Base-by-base conservation (phyloP, 2,113 vertebrate genomes). In the Choloepus hoffmanni region DNA sequence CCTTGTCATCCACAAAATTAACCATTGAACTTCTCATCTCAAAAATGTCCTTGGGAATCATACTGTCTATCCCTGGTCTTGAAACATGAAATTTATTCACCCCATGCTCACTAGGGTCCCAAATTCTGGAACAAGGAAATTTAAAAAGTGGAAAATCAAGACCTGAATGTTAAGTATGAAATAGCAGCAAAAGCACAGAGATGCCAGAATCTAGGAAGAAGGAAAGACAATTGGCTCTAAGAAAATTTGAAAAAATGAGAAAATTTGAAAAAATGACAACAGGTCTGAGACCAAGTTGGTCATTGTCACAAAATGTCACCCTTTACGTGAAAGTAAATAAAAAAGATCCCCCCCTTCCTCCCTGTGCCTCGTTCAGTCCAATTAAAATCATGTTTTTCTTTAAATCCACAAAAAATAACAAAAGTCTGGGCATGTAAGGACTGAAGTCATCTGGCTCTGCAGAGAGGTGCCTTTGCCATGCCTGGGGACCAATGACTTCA, bases 381-480 rank as follows among this genome's bases (percentile, higher is more conserved):
- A 96, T 95, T 96, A 96, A 96, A 96, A 18, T 90, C 85, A 76
- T 11, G 0, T 97, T 98, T 97, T 92, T 36, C 73, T 92, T 90
- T 97, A 92, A 92, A 91, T 58, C 19, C 11, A 86, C 15, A 1
- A 67, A 45, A 50, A 87, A 79, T 23, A 55, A 82, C 43, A 88
- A 94, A 9, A 0, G 36, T 98, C 91, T 98, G 96, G 79, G 88
- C 92, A 96, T 15, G 53, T 97, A 94, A 73, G 50, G 92, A 65
- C 89, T 95, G 96, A 93, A 90, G 78, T 92, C 74, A 88, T 97
- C 97, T 98, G 96, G 60, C 79, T 97, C 63, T 50, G 55, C 45
- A 15, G 84, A 97, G 95, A 98, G 93, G 95, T 97, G 91, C 77
- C 95, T 97, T 97, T 98, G 88, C 98, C 95, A 98, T 93, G 96